These are phyloP conservation scores for Lutraria rhynchaena DNA, from an alignment of 1,140 invertebrate genomes.

Conservation along the genomic window DNA sequence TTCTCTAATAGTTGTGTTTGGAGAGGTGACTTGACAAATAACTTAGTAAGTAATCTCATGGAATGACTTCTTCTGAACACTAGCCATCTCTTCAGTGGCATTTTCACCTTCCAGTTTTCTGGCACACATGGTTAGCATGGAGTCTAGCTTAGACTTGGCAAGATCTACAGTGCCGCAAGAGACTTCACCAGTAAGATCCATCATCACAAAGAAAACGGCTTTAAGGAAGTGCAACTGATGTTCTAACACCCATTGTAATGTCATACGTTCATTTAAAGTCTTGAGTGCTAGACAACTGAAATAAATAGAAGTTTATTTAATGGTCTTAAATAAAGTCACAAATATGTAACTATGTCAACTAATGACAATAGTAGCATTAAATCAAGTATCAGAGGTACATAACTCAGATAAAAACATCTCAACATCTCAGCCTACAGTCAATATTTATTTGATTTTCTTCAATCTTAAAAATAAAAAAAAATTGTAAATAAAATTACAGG, in stretches of 20 bases:
- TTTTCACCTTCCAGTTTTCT: constrained; percentile 78
- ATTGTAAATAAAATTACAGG: no score
- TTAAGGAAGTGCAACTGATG: constrained; percentile 96
- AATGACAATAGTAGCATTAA: neutral
- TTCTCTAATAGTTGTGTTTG: constrained; percentile 94
- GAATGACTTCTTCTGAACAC: constrained; percentile 92
- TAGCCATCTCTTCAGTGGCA: constrained; percentile 86
- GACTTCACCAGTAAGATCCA: constrained; percentile 92
- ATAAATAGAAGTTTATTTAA: no score
- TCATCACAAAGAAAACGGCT: constrained; percentile 97
- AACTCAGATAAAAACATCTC: no score
- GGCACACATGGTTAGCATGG: constrained; percentile 93
- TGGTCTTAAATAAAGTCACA: no score
- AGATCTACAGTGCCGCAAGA: constrained; percentile 97
- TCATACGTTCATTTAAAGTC: constrained; percentile 95
- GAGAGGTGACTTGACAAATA: constrained; percentile 95
- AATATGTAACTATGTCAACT: neutral
- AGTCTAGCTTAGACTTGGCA: constrained; percentile 95
- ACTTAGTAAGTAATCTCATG: constrained; percentile 96
- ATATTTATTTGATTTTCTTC: no score
- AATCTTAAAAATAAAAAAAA: no score
- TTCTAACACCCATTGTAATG: constrained; percentile 94
- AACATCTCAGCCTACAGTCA: no score
- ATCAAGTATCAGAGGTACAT: neutral
- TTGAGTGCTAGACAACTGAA: constrained; percentile 93